Evolutionary conservation across 2,113 vertebrate species (phyloP).

Genomic region (Gavia stellata): DNA sequence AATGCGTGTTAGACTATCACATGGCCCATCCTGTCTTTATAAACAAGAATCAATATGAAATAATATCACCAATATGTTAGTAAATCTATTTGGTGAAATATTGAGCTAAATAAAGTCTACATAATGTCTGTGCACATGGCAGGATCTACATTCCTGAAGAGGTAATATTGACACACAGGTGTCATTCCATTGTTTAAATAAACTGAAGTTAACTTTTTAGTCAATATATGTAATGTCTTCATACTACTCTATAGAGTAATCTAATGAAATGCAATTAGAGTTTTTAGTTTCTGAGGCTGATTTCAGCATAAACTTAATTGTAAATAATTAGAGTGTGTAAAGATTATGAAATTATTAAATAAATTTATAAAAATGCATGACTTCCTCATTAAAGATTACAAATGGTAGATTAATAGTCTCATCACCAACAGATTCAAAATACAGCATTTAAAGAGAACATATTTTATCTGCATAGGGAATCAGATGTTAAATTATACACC

Average conservation of each 20-base stretch:
- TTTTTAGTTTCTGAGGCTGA: not conserved
- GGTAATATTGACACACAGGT: not conserved
- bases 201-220: not conserved
- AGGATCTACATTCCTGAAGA: not conserved
- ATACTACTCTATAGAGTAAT: not conserved
- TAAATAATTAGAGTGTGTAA: not conserved
- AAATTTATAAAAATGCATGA: not conserved
- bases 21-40: not conserved
- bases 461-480: not conserved
- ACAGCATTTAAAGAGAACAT: not conserved
- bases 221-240: not conserved
- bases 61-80: not conserved
- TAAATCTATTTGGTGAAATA: not conserved
- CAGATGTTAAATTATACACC: not conserved
- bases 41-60: not conserved
- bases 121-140: not conserved
- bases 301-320: not conserved
- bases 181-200: not conserved
- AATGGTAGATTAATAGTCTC: not conserved
- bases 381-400: not conserved
- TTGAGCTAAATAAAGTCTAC: not conserved
- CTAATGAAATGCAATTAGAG: not conserved
- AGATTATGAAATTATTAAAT: not conserved
- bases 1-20: not conserved
- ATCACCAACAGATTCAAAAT: not conserved